Percentiles rank a stretch among this genome's conserved stretches.
These are phyloP conservation scores for Drosophila subquinaria DNA, from an alignment of 2,888 invertebrate genomes.

Conservation along the genomic window DNA sequence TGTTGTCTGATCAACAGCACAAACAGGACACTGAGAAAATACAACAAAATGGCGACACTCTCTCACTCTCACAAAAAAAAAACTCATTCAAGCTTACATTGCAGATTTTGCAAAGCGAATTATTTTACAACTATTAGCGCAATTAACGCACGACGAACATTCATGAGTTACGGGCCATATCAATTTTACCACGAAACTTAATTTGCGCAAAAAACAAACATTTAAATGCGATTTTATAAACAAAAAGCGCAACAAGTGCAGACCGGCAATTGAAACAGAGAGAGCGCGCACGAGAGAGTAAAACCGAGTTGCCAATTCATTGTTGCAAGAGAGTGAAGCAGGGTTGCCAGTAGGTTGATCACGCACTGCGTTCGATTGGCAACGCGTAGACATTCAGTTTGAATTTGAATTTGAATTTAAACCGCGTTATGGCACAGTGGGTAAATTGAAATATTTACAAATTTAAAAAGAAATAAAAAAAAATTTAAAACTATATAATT, in stretches of 20 bases:
- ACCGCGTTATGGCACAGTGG: slow-evolving; percentile 16
- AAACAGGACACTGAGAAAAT: background rate
- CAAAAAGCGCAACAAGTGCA: background rate
- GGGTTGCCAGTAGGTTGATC: slow-evolving; percentile 9
- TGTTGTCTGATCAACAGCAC: background rate
- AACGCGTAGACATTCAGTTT: slow-evolving; percentile 5
- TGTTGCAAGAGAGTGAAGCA: background rate
- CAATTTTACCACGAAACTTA: background rate
- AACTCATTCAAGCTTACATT: background rate
- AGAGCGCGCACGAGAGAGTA: background rate
- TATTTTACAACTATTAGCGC: too few relatives aligned
- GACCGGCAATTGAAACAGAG: background rate
- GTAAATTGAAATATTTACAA: background rate
- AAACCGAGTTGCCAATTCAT: slow-evolving; percentile 6
- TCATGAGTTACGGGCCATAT: background rate
- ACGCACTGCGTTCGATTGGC: slow-evolving; percentile 18
- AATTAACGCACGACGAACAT: background rate
- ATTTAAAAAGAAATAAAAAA: slow-evolving; percentile 18
- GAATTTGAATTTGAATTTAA: slow-evolving; percentile 18
- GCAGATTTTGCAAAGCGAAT: too few relatives aligned
- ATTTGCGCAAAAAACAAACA: background rate
- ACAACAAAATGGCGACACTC: slow-evolving; percentile 7
- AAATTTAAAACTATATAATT: slow-evolving; percentile 20
- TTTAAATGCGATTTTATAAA: slow-evolving; percentile 9
- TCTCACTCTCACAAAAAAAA: background rate